These are phyloP conservation scores for Sitta europaea DNA, from an alignment of 2,113 vertebrate genomes.

Conservation along the genomic window DNA sequence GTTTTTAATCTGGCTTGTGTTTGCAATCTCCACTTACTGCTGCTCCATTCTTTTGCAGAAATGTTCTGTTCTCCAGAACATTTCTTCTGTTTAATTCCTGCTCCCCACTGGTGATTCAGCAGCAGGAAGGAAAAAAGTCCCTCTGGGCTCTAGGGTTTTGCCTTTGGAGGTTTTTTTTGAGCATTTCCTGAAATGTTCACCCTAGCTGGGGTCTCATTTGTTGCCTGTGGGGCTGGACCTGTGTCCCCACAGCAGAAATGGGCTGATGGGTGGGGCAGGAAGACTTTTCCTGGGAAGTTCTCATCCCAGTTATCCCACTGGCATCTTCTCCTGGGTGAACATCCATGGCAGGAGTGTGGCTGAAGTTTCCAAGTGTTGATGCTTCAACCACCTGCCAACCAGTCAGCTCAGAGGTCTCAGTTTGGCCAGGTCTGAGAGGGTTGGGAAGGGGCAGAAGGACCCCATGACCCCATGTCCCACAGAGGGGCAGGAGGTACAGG, in stretches of 20 bases:
- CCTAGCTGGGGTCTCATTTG: neutral
- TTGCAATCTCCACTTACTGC: neutral
- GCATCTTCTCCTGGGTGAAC: neutral
- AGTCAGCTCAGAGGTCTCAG: neutral
- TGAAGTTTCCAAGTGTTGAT: neutral
- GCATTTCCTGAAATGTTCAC: neutral
- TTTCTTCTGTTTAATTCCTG: neutral
- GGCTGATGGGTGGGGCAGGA: neutral
- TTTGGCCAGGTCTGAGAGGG: neutral
- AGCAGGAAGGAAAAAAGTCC: neutral
- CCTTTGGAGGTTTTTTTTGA: neutral
- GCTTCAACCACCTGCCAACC: neutral
- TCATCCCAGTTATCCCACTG: neutral
- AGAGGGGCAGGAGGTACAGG: neutral
- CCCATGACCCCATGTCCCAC: neutral
- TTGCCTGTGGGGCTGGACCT: neutral
- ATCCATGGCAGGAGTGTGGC: neutral
- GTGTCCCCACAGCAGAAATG: neutral
- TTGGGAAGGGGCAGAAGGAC: neutral
- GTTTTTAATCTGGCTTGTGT: neutral
- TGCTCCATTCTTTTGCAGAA: neutral
- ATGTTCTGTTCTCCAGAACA: too few relatives aligned
- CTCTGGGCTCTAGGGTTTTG: neutral
- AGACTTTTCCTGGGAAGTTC: neutral
- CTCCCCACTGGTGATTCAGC: neutral